Evolutionary conservation across 2,888 invertebrate genomes (phyloP), one percentile per base, ranked within the genome.

Genomic region (Habrosyne pyritoides): DNA sequence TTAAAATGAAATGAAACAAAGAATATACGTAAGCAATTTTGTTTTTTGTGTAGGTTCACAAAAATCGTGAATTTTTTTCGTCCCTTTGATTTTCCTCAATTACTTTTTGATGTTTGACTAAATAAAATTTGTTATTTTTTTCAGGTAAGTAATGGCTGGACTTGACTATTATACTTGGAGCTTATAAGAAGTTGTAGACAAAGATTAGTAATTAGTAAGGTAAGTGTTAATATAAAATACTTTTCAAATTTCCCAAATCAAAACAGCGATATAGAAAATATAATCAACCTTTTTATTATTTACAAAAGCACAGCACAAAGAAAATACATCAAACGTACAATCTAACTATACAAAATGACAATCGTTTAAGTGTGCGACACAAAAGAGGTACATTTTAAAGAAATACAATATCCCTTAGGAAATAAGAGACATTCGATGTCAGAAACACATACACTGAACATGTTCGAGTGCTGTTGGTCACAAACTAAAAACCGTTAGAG

Each of bases 371-470:
- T 18, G 18, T 18, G 62, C 63, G 65, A 77, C 68, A 79, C 75
- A 81, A 81, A 71, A 67, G 63, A 67, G 62, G 55, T 70, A 73
- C 74, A 71, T 77, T 75, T 75, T 69, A 77, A 78, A 75, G 77
- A 76, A 83, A 81, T 77, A 80, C 76, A 65, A n/a, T 66, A 66
- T 69, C 63, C 56, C 55, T 64, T 55, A 70, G 59, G 69, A 79
- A 81, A 79, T 81, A 77, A 77, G 67, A 75, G 71, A 78, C 64
- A 50, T 67, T 68, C 64, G 65, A 78, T 71, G 84, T 82, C 84
- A 79, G 64, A 56, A 70, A 63, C 81, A 81, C 65, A 68, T 59
- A 64, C 47, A 60, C 61, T 59, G 66, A 67, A 75, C 66, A 66
- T 73, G 55, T 75, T 71, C 51, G 61, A 77, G 67, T 63, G 18